These are phyloP conservation scores for Bombus difficillimus DNA, from an alignment of 1,140 invertebrate genomes.

Conservation along the genomic window DNA sequence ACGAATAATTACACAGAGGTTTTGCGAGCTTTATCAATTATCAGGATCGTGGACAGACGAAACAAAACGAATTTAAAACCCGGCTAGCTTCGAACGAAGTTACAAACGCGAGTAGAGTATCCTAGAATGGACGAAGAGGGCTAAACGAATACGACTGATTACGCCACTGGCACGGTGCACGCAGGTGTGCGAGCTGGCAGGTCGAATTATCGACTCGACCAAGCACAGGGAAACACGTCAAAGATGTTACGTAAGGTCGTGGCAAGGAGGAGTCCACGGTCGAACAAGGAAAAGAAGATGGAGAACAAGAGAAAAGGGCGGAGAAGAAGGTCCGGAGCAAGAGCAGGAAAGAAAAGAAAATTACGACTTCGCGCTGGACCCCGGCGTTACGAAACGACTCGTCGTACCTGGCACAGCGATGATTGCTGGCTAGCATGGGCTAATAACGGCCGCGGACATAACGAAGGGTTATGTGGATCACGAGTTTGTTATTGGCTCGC, in stretches of 20 bases:
- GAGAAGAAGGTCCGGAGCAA: neutral
- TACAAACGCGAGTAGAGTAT: neutral
- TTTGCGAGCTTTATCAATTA: neutral
- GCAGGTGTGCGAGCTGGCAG: conserved; percentile 46
- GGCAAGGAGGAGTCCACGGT: neutral
- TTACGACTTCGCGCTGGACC: conserved; percentile 53
- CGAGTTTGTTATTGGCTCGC: conserved; percentile 67
- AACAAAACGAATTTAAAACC: neutral
- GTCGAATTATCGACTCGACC: conserved; percentile 51
- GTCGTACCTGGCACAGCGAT: conserved; percentile 43
- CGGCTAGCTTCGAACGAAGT: neutral
- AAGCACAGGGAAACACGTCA: conserved; percentile 34
- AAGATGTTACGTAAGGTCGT: conserved; percentile 61
- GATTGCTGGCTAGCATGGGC: conserved; percentile 56
- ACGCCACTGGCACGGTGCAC: conserved; percentile 34
- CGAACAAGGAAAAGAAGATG: neutral
- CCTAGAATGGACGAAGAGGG: neutral
- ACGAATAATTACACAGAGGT: neutral
- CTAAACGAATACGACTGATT: neutral
- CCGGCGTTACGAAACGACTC: conserved; percentile 56
- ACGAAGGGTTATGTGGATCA: conserved; percentile 69
- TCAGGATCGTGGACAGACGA: neutral
- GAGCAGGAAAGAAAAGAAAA: conserved; percentile 11
- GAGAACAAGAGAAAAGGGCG: neutral
- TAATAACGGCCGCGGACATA: conserved; percentile 60